phyloP scores from a whole-genome alignment of 2,888 invertebrate genomes.

The Torymus tubicola region DNA sequence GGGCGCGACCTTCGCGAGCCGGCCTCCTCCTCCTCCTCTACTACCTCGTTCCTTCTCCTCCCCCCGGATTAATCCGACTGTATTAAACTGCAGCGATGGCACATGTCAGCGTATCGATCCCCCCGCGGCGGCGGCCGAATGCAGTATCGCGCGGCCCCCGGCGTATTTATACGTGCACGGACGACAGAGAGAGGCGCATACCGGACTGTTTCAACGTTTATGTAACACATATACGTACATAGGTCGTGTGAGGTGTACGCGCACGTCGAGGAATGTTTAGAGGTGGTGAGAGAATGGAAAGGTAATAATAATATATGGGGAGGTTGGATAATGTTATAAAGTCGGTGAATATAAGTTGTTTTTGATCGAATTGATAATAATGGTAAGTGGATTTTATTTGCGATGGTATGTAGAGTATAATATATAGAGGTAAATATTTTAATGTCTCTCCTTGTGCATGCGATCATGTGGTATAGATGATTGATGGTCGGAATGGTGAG shows the following conservation, averaged over 20 bases:
- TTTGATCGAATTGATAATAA: too few species aligned
- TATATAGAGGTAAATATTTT: too few species aligned
- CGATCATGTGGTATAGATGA: too few species aligned
- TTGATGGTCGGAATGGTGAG: too few species aligned
- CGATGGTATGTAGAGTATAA: too few species aligned
- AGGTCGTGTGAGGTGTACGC: background rate
- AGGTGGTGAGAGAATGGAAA: too few species aligned
- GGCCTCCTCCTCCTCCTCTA: background rate
- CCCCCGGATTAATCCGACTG: conserved; percentile 50
- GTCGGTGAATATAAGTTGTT: too few species aligned
- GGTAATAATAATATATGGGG: too few species aligned
- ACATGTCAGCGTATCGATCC: conserved; percentile 56
- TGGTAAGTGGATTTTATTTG: too few species aligned
- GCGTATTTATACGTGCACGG: conserved; percentile 36
- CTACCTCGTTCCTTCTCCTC: background rate
- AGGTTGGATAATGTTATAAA: too few species aligned
- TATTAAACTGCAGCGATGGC: conserved; percentile 56
- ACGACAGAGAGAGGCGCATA: background rate
- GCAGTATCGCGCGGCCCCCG: conserved; percentile 36
- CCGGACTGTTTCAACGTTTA: too few species aligned
- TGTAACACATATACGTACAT: background rate
- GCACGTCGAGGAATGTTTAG: background rate
- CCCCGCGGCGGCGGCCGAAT: conserved; percentile 37
- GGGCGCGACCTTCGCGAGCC: conserved; percentile 32
- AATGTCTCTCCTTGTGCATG: too few species aligned